Evolutionary conservation across 1,140 invertebrate genomes (phyloP).

Genomic region (Heliothis virescens): DNA sequence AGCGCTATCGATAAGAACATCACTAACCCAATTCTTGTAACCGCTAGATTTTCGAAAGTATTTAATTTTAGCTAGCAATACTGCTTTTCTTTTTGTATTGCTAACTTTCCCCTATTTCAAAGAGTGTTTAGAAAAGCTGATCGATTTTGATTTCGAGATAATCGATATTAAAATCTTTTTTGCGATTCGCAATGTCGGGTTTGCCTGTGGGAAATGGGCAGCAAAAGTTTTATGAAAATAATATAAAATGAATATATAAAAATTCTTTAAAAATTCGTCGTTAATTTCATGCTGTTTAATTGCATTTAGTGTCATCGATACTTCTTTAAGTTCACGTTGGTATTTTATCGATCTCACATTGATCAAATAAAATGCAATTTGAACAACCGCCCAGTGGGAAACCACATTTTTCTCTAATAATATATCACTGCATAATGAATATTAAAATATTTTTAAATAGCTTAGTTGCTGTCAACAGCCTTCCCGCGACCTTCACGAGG

Average conservation of each 20-base stretch:
- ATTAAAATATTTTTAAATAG: neutral
- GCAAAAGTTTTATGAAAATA: no score
- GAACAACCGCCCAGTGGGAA: neutral
- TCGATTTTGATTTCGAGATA: neutral
- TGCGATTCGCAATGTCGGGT: neutral
- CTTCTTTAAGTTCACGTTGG: no score
- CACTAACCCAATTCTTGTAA: constrained; percentile 11
- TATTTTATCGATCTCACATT: no score
- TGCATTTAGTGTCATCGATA: no score
- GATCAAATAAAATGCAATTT: neutral
- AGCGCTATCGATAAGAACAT: constrained; percentile 13
- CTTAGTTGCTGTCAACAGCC: neutral
- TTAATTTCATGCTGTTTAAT: no score
- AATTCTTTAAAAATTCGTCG: no score
- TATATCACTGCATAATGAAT: neutral
- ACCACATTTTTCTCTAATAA: neutral
- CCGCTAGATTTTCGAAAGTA: constrained; percentile 27
- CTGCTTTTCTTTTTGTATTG: constrained; percentile 14
- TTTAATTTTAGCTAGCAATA: constrained; percentile 26
- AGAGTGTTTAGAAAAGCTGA: constrained; percentile 1
- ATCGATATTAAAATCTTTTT: neutral
- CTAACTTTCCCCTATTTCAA: constrained; percentile 12
- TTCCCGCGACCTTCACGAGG: constrained; percentile 4
- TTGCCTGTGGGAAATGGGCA: neutral
- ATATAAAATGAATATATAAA: no score